Percentiles rank a stretch among this genome's conserved stretches.
Conservation (phyloP, 2,888 invertebrate genomes). For the Bombylius discolor region DNA sequence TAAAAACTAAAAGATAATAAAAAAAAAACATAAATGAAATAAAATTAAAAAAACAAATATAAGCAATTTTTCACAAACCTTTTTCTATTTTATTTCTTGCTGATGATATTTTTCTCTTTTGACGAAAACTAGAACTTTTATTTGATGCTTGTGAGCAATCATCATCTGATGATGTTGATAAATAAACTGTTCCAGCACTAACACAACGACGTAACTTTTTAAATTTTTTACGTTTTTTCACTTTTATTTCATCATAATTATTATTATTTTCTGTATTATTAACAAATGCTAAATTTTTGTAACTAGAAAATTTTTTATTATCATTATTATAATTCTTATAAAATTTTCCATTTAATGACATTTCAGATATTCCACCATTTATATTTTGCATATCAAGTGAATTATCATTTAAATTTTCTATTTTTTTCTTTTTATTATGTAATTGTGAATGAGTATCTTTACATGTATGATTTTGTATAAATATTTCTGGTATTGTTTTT, state of each 20-base stretch:
- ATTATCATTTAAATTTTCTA: background rate
- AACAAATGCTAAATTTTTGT: background rate
- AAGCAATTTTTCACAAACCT: background rate
- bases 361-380: background rate
- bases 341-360: background rate
- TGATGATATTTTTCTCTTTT: background rate
- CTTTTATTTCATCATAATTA: background rate
- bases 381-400: background rate
- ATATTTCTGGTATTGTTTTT: background rate
- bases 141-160: background rate
- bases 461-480: background rate
- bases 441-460: background rate
- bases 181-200: slow-evolving; percentile 1
- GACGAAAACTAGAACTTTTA: background rate
- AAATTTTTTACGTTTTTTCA: slow-evolving; percentile 1
- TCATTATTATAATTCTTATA: too few species aligned
- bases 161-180: slow-evolving; percentile 4
- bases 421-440: background rate
- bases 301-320: too few species aligned
- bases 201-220: slow-evolving; percentile 1
- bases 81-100: background rate
- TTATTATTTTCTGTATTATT: background rate
- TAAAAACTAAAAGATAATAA: too few species aligned
- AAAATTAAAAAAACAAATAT: too few species aligned
- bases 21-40: too few species aligned